These are phyloP conservation scores for Drosophila dunni DNA, from an alignment of 1,140 invertebrate species.

Conservation along the genomic window DNA sequence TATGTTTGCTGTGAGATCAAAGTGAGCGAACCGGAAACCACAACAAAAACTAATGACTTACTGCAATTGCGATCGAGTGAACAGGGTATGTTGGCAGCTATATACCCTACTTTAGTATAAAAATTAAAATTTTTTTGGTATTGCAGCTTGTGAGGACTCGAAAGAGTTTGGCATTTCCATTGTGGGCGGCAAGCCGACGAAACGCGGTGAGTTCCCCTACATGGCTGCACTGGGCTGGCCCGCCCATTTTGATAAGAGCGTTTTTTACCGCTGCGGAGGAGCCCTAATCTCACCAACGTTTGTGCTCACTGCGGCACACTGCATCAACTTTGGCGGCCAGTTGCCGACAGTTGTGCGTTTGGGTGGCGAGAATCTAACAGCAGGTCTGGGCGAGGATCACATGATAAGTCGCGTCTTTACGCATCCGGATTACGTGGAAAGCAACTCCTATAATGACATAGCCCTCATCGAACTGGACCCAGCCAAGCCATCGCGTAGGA, in stretches of 20 bases:
- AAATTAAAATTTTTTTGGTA: neutral
- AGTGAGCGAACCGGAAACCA: neutral
- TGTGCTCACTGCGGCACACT: slow-evolving; percentile 84
- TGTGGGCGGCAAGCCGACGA: slow-evolving; percentile 82
- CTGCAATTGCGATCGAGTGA: slow-evolving; percentile 44
- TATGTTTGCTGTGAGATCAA: slow-evolving; percentile 65
- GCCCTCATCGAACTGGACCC: slow-evolving; percentile 69
- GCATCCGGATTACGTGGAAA: slow-evolving; percentile 64
- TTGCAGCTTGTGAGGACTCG: slow-evolving; percentile 49
- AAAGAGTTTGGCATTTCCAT: slow-evolving; percentile 48
- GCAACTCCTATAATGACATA: slow-evolving; percentile 70
- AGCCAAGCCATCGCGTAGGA: slow-evolving; percentile 13
- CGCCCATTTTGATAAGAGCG: slow-evolving; percentile 53
- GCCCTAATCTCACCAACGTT: slow-evolving; percentile 71
- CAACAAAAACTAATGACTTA: neutral
- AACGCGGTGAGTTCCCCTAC: slow-evolving; percentile 85
- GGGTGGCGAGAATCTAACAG: slow-evolving; percentile 69
- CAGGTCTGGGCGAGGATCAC: slow-evolving; percentile 48
- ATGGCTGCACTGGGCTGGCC: slow-evolving; percentile 84
- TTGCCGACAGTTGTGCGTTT: slow-evolving; percentile 63
- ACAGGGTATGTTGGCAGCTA: slow-evolving; percentile 36
- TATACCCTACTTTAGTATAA: neutral
- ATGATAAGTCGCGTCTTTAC: slow-evolving; percentile 50
- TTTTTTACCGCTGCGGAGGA: slow-evolving; percentile 79
- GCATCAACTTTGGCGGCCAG: slow-evolving; percentile 69